Base-by-base conservation (phyloP, 2,113 vertebrate genomes). In the Erinaceus europaeus region DNA sequence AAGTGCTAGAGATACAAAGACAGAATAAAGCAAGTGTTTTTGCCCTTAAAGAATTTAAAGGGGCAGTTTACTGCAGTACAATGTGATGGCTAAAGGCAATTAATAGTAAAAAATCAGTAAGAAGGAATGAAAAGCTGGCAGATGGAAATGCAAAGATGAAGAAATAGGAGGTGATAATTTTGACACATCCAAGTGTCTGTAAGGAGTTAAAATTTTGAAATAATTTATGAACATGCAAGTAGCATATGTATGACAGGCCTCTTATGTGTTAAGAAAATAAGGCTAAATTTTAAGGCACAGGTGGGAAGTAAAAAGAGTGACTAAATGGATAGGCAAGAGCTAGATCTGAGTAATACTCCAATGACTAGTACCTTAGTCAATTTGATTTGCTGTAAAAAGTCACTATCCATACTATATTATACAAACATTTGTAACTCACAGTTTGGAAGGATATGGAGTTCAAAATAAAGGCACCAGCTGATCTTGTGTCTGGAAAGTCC, bases 271-370 rank as follows among this genome's bases (percentile, higher is more conserved):
- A 53, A 50, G 17, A 4, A 6, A 46, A 1, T 50, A 3, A 57
- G 29, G 32, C 40, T 48, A 32, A 50, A 21, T 65, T 32, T 52
- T 4, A 38, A 61, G 5, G 0, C 46, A 32, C 32, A 36, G 1
- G 4, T 32, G 7, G 21, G 6, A 6, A 40, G 0, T 48, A 5
- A n/a, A 73, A 0, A 69, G 12, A 36, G 14, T 3, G 17, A 9
- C 9, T 53, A 17, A 1, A 23, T 5, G 46, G 34, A 36, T 36
- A 21, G 32, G 50, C 17, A 32, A 9, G n/a, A 8, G 13, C 15
- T 36, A 36, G 27, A 38, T 23, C 11, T 4, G 4, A 5, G 52
- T 62, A 17, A 46, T 69, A 50, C 21, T 10, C 6, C 29, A 11
- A 74, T 32, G 8, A 20, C 52, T 53, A 53, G 52, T 20, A 20